Evolutionary conservation across 1,140 invertebrate species (phyloP), one percentile per base, ranked within the genome.

Genomic region (silkworm (Bombyx mori)): DNA sequence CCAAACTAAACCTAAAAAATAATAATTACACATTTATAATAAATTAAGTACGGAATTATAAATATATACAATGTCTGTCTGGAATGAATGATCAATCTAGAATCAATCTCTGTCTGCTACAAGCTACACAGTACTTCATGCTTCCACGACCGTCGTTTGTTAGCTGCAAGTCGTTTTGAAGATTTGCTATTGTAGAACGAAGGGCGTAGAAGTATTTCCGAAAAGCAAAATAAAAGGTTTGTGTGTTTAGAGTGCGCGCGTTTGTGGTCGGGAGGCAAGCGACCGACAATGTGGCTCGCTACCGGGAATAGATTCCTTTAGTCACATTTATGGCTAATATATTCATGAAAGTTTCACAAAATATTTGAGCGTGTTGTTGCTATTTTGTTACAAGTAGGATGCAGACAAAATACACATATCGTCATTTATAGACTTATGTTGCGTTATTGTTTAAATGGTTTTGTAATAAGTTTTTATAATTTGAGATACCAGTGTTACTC

Each of bases 271-370:
- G 46, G 12, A 10, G 18, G 22, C 18, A 42, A 47, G 26, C 50
- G 46, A n/a, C 45, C 44, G 47, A 49, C 46, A 43, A 52, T 35
- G 35, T 50, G 59, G 62, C 55, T 69, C 69, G 69, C 71, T 63
- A 76, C 71, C 68, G 68, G 71, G 74, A 75, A 79, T 82, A 83
- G 76, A 79, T 86, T 83, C 73, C 79, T 78, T 82, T 82, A 86
- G 76, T 77, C 80, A 83, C 82, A 81, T 82, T 83, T 83, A 86
- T 86, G 76, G 80, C 82, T 86, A 86, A 86, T 83, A 83, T 86
- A 86, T 86, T 86, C 82, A 86, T 86, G 80, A 80, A 86, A 82
- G 62, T 81, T 82, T 79, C 76, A 73, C 77, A 80, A 86, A 86
- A 86, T 86, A 82, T 83, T 75, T 80, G 72, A 75, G 74, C 70